phyloP scores from a whole-genome alignment of 2,113 vertebrate genomes.

The Scalopus aquaticus region DNA sequence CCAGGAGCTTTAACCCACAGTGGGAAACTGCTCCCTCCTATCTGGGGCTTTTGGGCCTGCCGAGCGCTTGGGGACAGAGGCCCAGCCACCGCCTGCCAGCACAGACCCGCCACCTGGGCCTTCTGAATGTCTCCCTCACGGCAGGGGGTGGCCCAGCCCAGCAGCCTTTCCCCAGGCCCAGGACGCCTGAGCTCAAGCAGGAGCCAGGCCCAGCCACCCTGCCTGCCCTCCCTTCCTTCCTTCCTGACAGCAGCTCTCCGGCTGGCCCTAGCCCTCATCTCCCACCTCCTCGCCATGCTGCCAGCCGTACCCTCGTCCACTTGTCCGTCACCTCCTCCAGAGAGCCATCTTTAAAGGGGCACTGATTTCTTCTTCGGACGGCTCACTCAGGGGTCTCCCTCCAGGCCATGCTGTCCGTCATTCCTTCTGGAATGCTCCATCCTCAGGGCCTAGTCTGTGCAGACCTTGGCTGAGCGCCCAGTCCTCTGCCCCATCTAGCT shows the following conservation, averaged over 20 bases:
- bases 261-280: neutral
- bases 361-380: neutral
- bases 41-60: neutral
- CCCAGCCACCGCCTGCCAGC: neutral
- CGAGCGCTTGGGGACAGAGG: neutral
- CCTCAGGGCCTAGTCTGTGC: neutral
- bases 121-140: accelerated
- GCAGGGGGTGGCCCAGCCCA: neutral
- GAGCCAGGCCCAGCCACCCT: neutral
- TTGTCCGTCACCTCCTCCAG: neutral
- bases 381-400: neutral
- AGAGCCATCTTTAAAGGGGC: neutral
- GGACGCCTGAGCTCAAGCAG: neutral
- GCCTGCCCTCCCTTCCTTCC: neutral
- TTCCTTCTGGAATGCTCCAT: neutral
- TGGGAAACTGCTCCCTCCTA: neutral
- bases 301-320: neutral
- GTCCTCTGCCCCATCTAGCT: neutral
- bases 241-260: neutral
- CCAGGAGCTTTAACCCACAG: neutral
- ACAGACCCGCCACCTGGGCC: neutral
- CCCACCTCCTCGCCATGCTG: neutral
- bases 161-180: neutral
- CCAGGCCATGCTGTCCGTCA: neutral
- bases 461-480: neutral